Base-by-base conservation (phyloP, 2,797 vertebrate species). In the Enteromius argenteus region DNA sequence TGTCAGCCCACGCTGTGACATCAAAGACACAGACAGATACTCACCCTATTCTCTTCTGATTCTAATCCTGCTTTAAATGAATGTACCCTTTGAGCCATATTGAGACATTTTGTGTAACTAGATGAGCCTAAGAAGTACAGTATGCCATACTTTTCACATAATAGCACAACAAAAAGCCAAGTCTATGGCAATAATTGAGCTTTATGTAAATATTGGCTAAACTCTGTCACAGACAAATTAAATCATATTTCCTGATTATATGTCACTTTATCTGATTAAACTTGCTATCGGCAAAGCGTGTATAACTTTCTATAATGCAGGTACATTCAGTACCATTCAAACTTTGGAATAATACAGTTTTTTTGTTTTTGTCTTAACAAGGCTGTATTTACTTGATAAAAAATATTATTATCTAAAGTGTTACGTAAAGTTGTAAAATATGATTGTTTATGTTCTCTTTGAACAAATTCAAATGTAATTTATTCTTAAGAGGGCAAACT, bases 21-120 rank as follows among this genome's bases (percentile, higher is more conserved):
- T 83, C 81, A 84, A 76, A 78, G 44, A 44, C 32, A 23, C 37
- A 35, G 23, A 35, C 17, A 58, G 60, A 68, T 56, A 37, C 44
- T 66, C 32, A 77, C 23, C 13, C 21, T 58, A 2, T 83, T 76
- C 46, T 67, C 44, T 1, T 19, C n/a, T 23, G 58, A 76, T 67
- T 76, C 37, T 68, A 17, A 56, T 46, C 73, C 42, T 37, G 4
- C 49, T 83, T 73, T 62, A 72, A 62, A 62, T 81, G 0, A 49
- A 53, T 21, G 15, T 75, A 30, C 42, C 0, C 3, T n/a, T 49
- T 72, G 42, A 72, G 42, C 69, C 42, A 72, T 72, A 30, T 11
- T 49, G 19, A 72, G 53, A 60, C 37, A 62, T 72, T 81, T 81
- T 17, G 35, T 30, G 23, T 39, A 19, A 60, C n/a, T 8, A 60